Base-by-base conservation (phyloP, 2,888 invertebrate species). In the Lasiommata megera region DNA sequence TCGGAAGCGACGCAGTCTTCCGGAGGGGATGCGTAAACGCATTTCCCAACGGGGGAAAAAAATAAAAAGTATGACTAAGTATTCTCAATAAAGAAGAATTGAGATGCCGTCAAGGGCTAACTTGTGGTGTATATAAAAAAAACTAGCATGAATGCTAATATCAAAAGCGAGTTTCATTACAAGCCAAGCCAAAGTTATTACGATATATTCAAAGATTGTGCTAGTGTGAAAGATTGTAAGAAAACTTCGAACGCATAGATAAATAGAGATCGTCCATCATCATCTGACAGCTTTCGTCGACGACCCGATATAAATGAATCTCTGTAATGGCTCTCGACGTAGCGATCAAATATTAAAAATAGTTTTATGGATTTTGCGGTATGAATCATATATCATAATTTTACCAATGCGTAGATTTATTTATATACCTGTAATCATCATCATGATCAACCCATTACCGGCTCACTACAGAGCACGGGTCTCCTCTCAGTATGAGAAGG, bases 291-390 rank as follows among this genome's bases (percentile, higher is more conserved):
- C 53, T 56, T 52, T 62, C 59, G 56, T 51, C 61, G 55, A 52
- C 31, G 46, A 53, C 43, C 50, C 46, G 53, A 60, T 37, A 54
- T 50, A 52, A 40, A 54, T 58, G 44, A 56, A 50, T 41, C 54
- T 40, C 52, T 58, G 52, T 62, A 62, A 62, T 60, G 54, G 56
- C 37, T 16, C 29, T 51, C 53, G 56, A 36, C 59, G 60, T 57
- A 54, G 46, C 61, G 59, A 62, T 56, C 46, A 47, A 34, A 56
- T 59, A 62, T 62, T 60, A 62, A 62, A 62, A 62, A 62, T 62
- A 62, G 52, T 60, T 62, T 60, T 62, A 62, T 62, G 51, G 59
- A 62, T 60, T 62, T 60, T 41, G 62, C 60, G 52, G 54, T 54
- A 34, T 62, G 62, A 62, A 57, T 60, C 62, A 62, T 59, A 41